Conservation (phyloP, 2,797 vertebrate genomes). For the Sebastes glaucus region DNA sequence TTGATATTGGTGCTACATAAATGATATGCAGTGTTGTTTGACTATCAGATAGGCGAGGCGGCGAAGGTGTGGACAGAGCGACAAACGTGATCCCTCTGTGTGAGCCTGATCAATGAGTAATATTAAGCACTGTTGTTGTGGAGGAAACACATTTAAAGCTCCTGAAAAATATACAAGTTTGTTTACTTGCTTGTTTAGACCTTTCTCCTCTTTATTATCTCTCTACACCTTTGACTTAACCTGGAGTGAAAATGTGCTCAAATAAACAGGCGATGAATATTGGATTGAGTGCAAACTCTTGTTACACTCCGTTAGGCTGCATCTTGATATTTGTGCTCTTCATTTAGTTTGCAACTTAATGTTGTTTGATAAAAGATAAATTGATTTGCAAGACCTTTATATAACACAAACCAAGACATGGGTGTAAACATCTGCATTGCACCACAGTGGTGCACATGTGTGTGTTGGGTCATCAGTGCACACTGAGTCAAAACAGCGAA, state of each 20-base stretch:
- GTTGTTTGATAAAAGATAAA: not conserved
- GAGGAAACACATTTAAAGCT: slow-evolving; percentile 15
- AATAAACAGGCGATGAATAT: slow-evolving; percentile 28
- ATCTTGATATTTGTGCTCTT: not conserved
- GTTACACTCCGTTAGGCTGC: not conserved
- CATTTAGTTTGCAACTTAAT: not conserved
- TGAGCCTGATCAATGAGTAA: slow-evolving; percentile 33
- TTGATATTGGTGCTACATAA: slow-evolving; percentile 27
- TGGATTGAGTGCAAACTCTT: not conserved
- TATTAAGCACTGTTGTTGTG: slow-evolving; percentile 3
- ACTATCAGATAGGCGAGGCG: not conserved
- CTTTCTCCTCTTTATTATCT: slow-evolving; percentile 8
- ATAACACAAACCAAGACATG: slow-evolving; percentile 34
- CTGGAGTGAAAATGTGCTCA: slow-evolving; percentile 12
- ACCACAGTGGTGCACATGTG: slow-evolving; percentile 67
- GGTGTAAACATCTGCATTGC: slow-evolving; percentile 80
- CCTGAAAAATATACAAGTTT: slow-evolving; percentile 18
- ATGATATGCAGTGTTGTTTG: slow-evolving; percentile 16
- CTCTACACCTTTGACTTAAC: slow-evolving; percentile 1
- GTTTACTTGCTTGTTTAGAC: slow-evolving; percentile 23
- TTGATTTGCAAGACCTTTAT: not conserved
- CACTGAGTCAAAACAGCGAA: slow-evolving; percentile 70
- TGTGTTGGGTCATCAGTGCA: slow-evolving; percentile 58
- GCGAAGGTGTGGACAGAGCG: slow-evolving; percentile 15
- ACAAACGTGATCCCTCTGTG: not conserved